Evolutionary conservation across 30 jellyfish, hydroid and myxozoan species (phyloP), one percentile per base, ranked within the genome.

Genomic region (Aurelia aurita): DNA sequence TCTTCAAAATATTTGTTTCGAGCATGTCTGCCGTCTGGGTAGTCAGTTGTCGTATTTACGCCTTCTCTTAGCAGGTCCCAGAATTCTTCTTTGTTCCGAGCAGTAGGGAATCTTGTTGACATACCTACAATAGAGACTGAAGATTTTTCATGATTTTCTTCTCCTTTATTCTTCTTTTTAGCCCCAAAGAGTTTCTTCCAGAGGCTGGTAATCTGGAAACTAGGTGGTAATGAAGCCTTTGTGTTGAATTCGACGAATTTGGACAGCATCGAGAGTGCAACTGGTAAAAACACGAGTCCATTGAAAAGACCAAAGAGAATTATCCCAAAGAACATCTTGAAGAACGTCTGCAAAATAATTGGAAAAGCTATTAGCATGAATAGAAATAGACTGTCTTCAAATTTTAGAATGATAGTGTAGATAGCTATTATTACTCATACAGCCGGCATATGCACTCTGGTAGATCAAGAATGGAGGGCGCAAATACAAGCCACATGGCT

Each of bases 321-420:
- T 74, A 87, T 87, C 15, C 96, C 96, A 51, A 87, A 74, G 35
- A 87, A 78, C 96, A 87, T 87, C 62, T 87, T 87, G 87, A 87
- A 87, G 59, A 87, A 87, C 14, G 63, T 77, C 82, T 61, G 79
- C 46, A 54, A 77, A 27, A 64, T n/a, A 74, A 32, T 9, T 12
- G 23, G 20, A 19, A 54, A 18, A 14, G 16, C 74, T 0, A 12
- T 32, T 32, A 29, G 7, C 27, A 32, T 22, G 3, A 32, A 6
- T n/a, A n/a, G 72, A 64, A 18, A n/a, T 19, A 64, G 6, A 4
- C 43, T 22, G 77, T 10, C 21, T 60, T 60, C 9, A 60, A 60
- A 22, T 13, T 23, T 5, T 20, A 23, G 11, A 51, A 13, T 66
- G 29, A 23, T n/a, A n/a, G n/a, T n/a, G n/a, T n/a, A n/a, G n/a